phyloP scores from a whole-genome alignment of 1,140 invertebrate species.

The Pseudobourletiella spinata region DNA sequence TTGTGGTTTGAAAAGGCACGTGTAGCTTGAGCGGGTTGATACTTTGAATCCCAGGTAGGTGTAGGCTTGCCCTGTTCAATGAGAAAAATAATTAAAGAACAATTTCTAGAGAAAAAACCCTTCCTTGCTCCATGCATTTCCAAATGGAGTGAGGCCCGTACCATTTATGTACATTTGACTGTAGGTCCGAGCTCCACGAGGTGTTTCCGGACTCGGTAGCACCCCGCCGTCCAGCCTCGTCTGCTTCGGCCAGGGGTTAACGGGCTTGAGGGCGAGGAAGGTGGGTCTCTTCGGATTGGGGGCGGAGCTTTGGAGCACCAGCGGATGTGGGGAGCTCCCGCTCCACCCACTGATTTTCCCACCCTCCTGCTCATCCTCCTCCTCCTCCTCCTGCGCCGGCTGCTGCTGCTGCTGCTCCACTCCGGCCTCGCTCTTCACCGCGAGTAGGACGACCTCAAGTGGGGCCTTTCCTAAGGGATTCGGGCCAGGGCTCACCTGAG shows the following conservation, averaged over 20 bases:
- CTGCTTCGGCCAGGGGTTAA: constrained; percentile 9
- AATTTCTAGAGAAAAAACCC: too few species aligned
- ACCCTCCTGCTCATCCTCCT: background rate
- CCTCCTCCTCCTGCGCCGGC: background rate
- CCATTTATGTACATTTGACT: constrained; percentile 52
- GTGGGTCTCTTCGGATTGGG: constrained; percentile 31
- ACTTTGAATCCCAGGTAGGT: constrained; percentile 84
- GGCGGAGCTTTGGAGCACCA: constrained; percentile 7
- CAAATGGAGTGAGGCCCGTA: too few species aligned
- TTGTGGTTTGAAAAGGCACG: constrained; percentile 82
- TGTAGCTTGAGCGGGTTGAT: constrained; percentile 82
- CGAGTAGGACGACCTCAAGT: too few species aligned
- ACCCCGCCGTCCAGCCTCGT: background rate
- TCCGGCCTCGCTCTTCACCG: too few species aligned
- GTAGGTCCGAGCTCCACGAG: constrained; percentile 74
- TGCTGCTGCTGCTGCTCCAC: too few species aligned
- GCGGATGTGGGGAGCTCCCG: background rate
- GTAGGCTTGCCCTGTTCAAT: constrained; percentile 84
- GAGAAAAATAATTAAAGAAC: too few species aligned
- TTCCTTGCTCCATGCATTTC: too few species aligned
- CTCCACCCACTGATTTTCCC: background rate
- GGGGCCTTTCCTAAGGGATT: too few species aligned
- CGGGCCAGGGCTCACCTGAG: too few species aligned
- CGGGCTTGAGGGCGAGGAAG: constrained; percentile 33
- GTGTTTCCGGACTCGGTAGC: constrained; percentile 69